Base-by-base conservation (phyloP, 2,888 invertebrate genomes). In the Ptycholaimellus sp. region DNA sequence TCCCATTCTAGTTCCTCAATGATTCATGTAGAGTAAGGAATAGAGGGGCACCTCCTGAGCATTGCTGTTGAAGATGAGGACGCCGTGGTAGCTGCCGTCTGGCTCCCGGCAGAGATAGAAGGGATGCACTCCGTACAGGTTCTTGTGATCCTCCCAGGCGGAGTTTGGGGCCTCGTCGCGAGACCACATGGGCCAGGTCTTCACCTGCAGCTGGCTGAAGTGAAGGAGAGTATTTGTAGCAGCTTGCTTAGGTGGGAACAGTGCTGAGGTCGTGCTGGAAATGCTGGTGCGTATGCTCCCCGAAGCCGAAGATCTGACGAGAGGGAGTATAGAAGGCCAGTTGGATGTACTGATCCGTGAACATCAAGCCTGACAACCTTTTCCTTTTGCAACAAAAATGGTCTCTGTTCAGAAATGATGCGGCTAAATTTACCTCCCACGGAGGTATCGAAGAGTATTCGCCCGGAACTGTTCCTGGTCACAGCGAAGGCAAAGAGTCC, bases 101-200 rank as follows among this genome's bases (percentile, higher is more conserved):
- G 47, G 45, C 35, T 53, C 53, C 11, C 53, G 16, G 7, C 45
- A 36, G 38, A 53, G 41, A 37, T 53, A 53, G 39, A 50, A 52
- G 13, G 51, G 50, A 29, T 53, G 52, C n/a, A 52, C 52, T 30
- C 53, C 53, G 36, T 53, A 53, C 11, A 50, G 43, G 35, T 53
- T 53, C 38, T 43, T 39, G 5, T 46, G 44, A 28, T 49, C 48
- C 2, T 44, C 35, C 6, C 39, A 37, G 7, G 31, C 40, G 4
- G 47, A 46, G 29, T 50, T 42, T 13, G 54, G 52, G 1, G 46
- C 45, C 25, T 51, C 44, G 32, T 54, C 54, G 20, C 53, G 42
- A 1, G 52, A 45, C 17, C 49, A 47, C 49, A 53, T 49, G 22
- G 45, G 46, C 53, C 53, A 53, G 2, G 47, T 49, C 7, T 43